phyloP scores from a whole-genome alignment of 2,888 invertebrate species.

The Cosmia trapezina region DNA sequence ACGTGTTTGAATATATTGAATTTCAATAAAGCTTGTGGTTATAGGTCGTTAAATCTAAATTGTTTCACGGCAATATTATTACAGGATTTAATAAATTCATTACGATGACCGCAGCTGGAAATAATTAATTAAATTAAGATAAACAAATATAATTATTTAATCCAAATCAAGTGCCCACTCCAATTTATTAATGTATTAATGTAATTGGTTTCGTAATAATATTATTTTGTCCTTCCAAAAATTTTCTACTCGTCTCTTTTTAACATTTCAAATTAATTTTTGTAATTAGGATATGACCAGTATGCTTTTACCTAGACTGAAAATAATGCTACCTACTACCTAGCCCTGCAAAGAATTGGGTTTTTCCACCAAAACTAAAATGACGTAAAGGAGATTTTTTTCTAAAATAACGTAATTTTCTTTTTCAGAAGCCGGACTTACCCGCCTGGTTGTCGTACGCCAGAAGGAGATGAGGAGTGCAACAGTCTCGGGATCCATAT shows the following conservation, averaged over 20 bases:
- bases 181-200: neutral
- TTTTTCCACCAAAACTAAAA: neutral
- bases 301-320: neutral
- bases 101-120: conserved; percentile 15
- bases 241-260: no score
- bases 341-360: neutral
- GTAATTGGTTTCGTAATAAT: neutral
- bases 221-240: neutral
- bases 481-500: conserved; percentile 86
- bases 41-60: conserved; percentile 49
- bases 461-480: conserved; percentile 98
- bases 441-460: conserved; percentile 95
- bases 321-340: neutral
- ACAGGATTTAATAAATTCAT: conserved; percentile 36
- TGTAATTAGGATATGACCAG: no score
- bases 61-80: conserved; percentile 29
- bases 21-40: conserved; percentile 50
- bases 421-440: conserved; percentile 86
- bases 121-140: conserved; percentile 15
- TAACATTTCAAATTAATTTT: neutral
- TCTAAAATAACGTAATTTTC: conserved; percentile 14
- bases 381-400: neutral
- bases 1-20: conserved; percentile 43
- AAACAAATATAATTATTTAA: conserved; percentile 3
- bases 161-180: neutral